phyloP scores from a whole-genome alignment of 2,113 vertebrate genomes.

The Protobothrops mucrosquamatus region DNA sequence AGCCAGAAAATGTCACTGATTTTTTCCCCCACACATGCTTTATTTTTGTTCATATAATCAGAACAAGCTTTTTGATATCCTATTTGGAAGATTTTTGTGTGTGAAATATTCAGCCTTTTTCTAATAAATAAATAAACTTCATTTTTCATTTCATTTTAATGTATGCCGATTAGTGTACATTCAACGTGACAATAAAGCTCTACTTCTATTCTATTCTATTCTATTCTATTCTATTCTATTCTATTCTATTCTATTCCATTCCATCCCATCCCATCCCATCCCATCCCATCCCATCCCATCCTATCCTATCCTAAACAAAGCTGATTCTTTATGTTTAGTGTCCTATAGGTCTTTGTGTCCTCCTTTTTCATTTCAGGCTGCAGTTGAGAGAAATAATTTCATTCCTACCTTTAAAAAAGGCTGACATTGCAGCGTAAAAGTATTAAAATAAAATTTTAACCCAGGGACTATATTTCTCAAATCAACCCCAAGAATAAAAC shows the following conservation, averaged over 20 bases:
- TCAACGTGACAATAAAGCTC: too few relatives aligned
- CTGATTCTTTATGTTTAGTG: not conserved
- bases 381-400: not conserved
- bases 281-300: too few relatives aligned
- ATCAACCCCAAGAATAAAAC: not conserved
- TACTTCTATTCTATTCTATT: too few relatives aligned
- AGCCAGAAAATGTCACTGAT: slow-evolving; percentile 58
- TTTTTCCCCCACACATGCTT: not conserved
- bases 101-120: not conserved
- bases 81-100: not conserved
- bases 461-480: not conserved
- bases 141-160: too few relatives aligned
- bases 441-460: slow-evolving; percentile 15
- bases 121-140: not conserved
- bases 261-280: too few relatives aligned
- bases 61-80: not conserved
- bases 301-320: too few relatives aligned
- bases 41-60: slow-evolving; percentile 23
- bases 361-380: slow-evolving; percentile 1
- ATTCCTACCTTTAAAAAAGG: slow-evolving; percentile 24
- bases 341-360: not conserved
- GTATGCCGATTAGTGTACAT: too few relatives aligned
- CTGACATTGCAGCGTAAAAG: not conserved
- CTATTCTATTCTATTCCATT: too few relatives aligned
- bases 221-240: too few relatives aligned